These are phyloP conservation scores for Pagrus major DNA, from an alignment of 2,113 vertebrate species.

Conservation along the genomic window DNA sequence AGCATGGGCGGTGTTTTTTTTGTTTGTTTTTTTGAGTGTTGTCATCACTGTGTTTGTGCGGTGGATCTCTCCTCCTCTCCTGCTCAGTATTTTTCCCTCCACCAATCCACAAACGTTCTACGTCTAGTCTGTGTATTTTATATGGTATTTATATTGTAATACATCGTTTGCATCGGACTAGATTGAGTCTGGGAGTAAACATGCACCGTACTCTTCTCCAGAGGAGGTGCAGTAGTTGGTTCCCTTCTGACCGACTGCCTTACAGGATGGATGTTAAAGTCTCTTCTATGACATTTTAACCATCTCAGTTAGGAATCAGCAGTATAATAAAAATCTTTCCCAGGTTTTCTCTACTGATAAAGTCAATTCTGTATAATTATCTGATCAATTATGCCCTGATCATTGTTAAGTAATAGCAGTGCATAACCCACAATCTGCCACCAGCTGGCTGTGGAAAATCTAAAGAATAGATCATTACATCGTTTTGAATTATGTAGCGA, in stretches of 20 bases:
- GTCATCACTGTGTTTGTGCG: slow-evolving; percentile 76
- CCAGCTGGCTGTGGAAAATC: background rate
- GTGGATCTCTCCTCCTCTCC: slow-evolving; percentile 68
- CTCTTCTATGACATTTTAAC: background rate
- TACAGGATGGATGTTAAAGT: slow-evolving; percentile 22
- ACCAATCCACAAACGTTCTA: slow-evolving; percentile 54
- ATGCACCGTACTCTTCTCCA: background rate
- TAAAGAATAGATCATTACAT: background rate
- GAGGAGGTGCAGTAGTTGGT: slow-evolving; percentile 22
- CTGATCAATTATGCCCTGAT: background rate
- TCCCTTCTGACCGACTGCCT: slow-evolving; percentile 11
- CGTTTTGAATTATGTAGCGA: background rate
- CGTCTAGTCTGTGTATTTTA: slow-evolving; percentile 57
- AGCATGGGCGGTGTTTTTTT: slow-evolving; percentile 71
- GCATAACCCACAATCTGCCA: background rate
- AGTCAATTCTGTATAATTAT: slow-evolving; percentile 5
- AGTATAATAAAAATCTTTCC: background rate
- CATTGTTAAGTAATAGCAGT: background rate
- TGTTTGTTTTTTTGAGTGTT: slow-evolving; percentile 70
- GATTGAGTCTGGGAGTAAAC: slow-evolving; percentile 17
- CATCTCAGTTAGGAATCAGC: slow-evolving; percentile 3
- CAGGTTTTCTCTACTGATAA: background rate
- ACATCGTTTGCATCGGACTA: background rate
- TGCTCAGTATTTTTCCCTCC: slow-evolving; percentile 56
- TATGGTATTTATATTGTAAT: slow-evolving; percentile 27